These are phyloP conservation scores for Arizona elegans DNA, from an alignment of 2,113 vertebrate genomes.

Conservation along the genomic window DNA sequence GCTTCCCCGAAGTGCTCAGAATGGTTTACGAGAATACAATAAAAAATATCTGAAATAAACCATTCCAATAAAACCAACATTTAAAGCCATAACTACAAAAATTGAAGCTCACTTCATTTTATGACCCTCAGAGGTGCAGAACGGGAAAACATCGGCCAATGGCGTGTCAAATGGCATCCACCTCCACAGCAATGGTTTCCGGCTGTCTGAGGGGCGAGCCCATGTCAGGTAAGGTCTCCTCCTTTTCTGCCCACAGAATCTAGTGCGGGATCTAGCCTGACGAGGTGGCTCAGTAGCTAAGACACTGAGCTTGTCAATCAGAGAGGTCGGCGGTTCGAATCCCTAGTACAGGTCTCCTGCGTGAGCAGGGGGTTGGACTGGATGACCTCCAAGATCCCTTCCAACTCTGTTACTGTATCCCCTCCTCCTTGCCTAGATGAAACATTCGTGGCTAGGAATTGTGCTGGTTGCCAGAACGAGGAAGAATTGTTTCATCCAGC, in stretches of 20 bases:
- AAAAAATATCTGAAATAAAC: not conserved
- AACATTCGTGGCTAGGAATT: not conserved
- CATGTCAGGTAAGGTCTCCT: constrained; percentile 71
- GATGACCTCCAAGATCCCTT: no score
- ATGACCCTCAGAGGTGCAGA: constrained; percentile 81
- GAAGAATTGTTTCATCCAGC: not conserved
- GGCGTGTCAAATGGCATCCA: constrained; percentile 88
- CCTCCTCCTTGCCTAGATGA: not conserved
- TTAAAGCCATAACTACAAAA: not conserved
- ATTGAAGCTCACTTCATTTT: not conserved
- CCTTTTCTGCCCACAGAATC: fast-evolving
- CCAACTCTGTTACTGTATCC: no score
- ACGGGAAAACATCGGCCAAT: constrained; percentile 89
- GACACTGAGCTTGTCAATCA: no score
- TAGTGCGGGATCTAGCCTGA: not conserved
- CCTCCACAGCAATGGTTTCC: constrained; percentile 84
- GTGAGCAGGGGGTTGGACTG: no score
- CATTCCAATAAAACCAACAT: not conserved
- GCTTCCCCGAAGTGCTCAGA: not conserved
- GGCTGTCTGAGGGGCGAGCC: constrained; percentile 72
- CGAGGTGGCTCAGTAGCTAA: no score
- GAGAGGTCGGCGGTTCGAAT: no score
- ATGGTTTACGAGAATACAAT: not conserved
- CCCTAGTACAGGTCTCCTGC: no score
- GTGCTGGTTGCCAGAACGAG: not conserved